phyloP scores from a whole-genome alignment of 2,797 vertebrate genomes.

The Chlorospingus semifuscus region DNA sequence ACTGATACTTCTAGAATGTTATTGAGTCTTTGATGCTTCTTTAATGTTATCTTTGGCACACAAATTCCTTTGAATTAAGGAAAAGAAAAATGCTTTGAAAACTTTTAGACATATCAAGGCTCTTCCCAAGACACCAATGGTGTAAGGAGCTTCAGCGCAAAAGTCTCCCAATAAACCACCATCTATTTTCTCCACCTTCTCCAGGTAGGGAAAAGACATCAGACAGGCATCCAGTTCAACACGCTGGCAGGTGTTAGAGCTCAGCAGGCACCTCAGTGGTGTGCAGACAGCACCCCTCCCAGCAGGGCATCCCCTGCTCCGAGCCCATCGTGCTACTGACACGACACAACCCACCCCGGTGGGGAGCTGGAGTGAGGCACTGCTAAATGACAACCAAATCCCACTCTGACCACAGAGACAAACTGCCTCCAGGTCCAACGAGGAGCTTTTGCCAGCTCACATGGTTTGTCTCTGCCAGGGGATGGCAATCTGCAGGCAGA shows the following conservation, averaged over 20 bases:
- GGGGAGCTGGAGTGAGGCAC: neutral
- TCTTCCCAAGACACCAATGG: neutral
- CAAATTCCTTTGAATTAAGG: neutral
- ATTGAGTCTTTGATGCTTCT: neutral
- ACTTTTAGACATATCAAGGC: neutral
- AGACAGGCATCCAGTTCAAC: neutral
- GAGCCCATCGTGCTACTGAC: rapidly evolving
- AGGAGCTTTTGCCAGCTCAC: rapidly evolving
- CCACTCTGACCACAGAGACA: neutral
- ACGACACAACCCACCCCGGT: rapidly evolving
- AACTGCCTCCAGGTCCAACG: neutral
- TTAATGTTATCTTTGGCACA: neutral
- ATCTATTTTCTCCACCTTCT: neutral
- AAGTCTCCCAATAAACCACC: neutral
- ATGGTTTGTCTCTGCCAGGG: rapidly evolving
- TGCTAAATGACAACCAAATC: neutral
- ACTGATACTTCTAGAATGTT: neutral
- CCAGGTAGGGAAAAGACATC: neutral
- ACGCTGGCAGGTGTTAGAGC: neutral
- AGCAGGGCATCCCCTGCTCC: too few species aligned
- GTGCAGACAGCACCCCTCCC: neutral
- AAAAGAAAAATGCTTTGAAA: neutral
- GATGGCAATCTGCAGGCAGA: neutral
- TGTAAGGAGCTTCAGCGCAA: neutral
- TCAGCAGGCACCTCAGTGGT: rapidly evolving